A percentile compares a stretch with the other conserved stretches of the same genome.
Conservation (phyloP, 2,113 vertebrate species). For the Mobula birostris region DNA sequence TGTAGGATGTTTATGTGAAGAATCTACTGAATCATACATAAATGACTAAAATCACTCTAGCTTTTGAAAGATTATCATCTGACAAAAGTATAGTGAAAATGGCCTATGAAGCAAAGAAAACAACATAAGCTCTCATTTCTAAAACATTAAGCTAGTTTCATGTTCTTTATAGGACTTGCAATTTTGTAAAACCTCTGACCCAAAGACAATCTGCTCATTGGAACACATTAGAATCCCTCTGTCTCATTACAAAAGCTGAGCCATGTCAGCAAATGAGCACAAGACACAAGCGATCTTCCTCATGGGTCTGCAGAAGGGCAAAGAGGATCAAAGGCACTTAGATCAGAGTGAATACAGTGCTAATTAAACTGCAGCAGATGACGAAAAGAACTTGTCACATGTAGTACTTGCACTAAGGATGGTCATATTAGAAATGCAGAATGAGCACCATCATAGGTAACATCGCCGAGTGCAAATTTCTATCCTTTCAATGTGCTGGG, state of each 20-base stretch:
- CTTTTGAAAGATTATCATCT: background rate
- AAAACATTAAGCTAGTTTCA: background rate
- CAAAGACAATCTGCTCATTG: constrained; percentile 46
- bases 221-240: constrained; percentile 45
- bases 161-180: background rate
- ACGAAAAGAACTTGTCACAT: constrained; percentile 58
- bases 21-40: constrained; percentile 10
- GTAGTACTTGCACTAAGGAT: constrained; percentile 53
- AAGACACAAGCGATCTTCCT: constrained; percentile 55
- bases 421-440: constrained; percentile 65
- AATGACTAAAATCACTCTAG: background rate
- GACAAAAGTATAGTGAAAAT: background rate
- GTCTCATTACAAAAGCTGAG: constrained; percentile 57
- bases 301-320: constrained; percentile 59
- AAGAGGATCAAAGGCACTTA: constrained; percentile 49
- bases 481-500: constrained; percentile 53
- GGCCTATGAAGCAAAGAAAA: background rate
- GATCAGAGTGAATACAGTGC: constrained; percentile 61
- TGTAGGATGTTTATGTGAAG: background rate
- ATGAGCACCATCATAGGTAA: constrained; percentile 57
- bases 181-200: constrained; percentile 31
- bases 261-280: constrained; percentile 65
- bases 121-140: background rate
- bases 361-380: constrained; percentile 68
- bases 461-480: constrained; percentile 51